Evolutionary conservation across 1,140 invertebrate genomes (phyloP), one percentile per base, ranked within the genome.

Genomic region (Catajapyx aquilonaris): DNA sequence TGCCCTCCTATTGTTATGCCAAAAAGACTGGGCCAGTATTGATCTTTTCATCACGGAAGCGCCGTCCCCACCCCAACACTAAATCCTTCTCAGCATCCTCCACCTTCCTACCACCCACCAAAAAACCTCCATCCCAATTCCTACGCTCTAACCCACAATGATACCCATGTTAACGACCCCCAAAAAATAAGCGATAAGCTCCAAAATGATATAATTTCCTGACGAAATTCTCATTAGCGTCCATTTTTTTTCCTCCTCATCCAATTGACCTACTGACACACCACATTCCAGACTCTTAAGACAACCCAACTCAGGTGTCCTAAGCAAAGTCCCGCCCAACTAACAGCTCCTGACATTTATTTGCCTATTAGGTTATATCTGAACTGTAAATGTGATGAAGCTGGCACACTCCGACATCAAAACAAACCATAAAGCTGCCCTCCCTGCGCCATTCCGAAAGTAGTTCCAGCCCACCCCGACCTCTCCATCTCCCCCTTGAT

Each of bases 371-470:
- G 20, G 37, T 38, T 38, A 38, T 38, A 38, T 38, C 37, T 25
- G 28, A 31, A 25, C 21, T 38, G 37, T 38, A 38, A 38, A 41
- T 38, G 37, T 39, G 39, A 40, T 39, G 41, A 42, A 45, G 41
- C 40, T 40, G 34, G 38, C 40, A 40, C 40, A 36, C 40, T 37
- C 35, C 37, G 38, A 42, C 34, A 47, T 45, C 46, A 47, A 47
- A 47, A 47, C 46, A 47, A 47, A 47, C 46, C 46, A 47, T 47
- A 47, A 47, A 38, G 43, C 41, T 45, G 41, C 43, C 41, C 42
- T 47, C 44, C 42, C 38, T 40, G 38, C 41, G 46, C 46, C 46
- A 47, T 47, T 41, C 37, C 36, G 40, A 38, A 41, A 41, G 25
- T 41, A 41, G 40, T 38, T 20, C 34, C 38, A 23, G 15, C 33